Conservation (phyloP, 2,888 invertebrate species). For the Thelaira solivaga region DNA sequence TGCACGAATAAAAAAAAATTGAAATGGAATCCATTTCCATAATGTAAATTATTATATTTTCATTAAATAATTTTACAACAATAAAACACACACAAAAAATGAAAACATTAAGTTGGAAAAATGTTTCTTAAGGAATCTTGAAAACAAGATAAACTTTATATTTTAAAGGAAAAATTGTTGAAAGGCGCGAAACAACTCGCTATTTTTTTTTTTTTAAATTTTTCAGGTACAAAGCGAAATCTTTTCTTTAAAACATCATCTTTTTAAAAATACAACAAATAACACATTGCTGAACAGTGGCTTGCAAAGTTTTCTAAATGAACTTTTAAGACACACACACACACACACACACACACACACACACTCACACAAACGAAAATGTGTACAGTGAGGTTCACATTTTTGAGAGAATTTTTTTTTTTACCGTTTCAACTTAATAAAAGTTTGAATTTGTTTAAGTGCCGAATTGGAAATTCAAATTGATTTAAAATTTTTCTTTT, state of each 20-base stretch:
- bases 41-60: constrained; percentile 56
- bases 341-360: background rate
- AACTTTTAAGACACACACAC: background rate
- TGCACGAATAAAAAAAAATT: background rate
- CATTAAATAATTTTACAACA: constrained; percentile 58
- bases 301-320: too few relatives aligned
- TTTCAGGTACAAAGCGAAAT: constrained; percentile 55
- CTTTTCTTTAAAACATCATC: constrained; percentile 52
- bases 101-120: constrained; percentile 42
- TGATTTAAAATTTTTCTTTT: too few relatives aligned
- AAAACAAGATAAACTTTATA: constrained; percentile 61
- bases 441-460: too few relatives aligned
- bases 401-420: too few relatives aligned
- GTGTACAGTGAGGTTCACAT: background rate
- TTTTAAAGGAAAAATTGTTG: constrained; percentile 60
- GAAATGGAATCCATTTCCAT: too few relatives aligned
- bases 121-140: constrained; percentile 59
- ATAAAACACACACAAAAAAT: constrained; percentile 1
- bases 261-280: constrained; percentile 35
- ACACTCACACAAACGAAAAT: background rate
- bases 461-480: too few relatives aligned
- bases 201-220: constrained; percentile 43
- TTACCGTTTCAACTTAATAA: too few relatives aligned
- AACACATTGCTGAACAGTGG: constrained; percentile 34
- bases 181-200: constrained; percentile 61